Conservation (phyloP, 2,888 invertebrate species). For the Catocala nupta region DNA sequence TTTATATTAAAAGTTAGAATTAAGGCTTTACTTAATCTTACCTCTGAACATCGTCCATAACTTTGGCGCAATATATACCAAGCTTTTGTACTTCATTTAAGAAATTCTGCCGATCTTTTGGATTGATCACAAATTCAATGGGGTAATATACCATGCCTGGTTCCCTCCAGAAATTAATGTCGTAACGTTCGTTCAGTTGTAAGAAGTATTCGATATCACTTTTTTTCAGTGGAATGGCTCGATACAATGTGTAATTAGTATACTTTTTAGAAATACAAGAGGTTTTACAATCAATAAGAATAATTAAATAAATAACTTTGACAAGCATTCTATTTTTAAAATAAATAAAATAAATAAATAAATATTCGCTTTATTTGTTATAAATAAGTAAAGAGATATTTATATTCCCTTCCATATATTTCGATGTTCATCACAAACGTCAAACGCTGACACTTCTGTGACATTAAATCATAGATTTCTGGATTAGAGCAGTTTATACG, state of each 20-base stretch:
- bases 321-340: no score
- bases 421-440: no score
- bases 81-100: neutral
- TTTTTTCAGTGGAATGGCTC: neutral
- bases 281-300: no score
- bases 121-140: neutral
- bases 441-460: no score
- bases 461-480: no score
- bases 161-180: neutral
- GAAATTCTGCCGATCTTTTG: neutral
- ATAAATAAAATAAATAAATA: no score
- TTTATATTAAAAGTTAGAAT: no score
- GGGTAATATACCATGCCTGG: neutral
- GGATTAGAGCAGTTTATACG: no score
- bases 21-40: neutral
- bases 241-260: constrained; percentile 1
- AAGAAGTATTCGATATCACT: neutral
- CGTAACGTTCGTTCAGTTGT: neutral
- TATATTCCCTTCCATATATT: no score
- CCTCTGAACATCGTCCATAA: constrained; percentile 1
- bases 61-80: neutral
- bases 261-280: neutral
- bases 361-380: no score
- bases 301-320: no score
- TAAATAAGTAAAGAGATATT: no score